Conservation (phyloP, 2,797 vertebrate genomes). For the Gadopsis marmoratus region DNA sequence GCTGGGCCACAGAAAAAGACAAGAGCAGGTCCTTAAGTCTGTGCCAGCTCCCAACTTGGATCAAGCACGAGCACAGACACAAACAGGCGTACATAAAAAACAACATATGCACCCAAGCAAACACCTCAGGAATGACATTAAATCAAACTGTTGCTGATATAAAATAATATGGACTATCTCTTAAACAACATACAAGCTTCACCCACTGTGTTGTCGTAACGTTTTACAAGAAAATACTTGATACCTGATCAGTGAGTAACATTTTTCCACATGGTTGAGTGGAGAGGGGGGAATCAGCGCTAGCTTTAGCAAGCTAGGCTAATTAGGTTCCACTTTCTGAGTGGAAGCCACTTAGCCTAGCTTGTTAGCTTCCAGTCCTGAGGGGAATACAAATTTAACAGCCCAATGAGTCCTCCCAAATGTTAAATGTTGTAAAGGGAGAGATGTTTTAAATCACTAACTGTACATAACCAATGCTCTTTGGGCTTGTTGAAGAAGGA, state of each 20-base stretch:
- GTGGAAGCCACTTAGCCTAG: not conserved
- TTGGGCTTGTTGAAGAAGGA: no score
- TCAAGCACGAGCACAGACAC: constrained; percentile 39
- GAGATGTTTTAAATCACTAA: not conserved
- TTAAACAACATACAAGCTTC: not conserved
- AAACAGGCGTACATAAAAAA: not conserved
- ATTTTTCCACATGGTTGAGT: no score
- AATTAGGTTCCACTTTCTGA: not conserved
- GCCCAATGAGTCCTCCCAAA: not conserved
- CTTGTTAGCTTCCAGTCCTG: not conserved
- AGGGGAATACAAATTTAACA: not conserved
- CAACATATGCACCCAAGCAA: not conserved
- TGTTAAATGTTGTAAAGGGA: not conserved
- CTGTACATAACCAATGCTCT: not conserved
- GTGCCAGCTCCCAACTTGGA: constrained; percentile 35
- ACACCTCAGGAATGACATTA: not conserved
- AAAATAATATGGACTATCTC: not conserved
- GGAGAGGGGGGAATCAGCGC: not conserved
- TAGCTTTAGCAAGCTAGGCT: not conserved
- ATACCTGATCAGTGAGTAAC: no score
- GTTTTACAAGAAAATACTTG: not conserved
- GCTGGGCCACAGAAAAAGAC: constrained; percentile 40
- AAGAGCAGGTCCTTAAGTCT: not conserved
- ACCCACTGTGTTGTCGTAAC: not conserved
- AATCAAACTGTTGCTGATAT: not conserved